Percentiles rank a stretch among this genome's conserved stretches.
Evolutionary conservation across 92 coral and sea anemone genomes (phyloP).

Genomic region (Porites lobata): DNA sequence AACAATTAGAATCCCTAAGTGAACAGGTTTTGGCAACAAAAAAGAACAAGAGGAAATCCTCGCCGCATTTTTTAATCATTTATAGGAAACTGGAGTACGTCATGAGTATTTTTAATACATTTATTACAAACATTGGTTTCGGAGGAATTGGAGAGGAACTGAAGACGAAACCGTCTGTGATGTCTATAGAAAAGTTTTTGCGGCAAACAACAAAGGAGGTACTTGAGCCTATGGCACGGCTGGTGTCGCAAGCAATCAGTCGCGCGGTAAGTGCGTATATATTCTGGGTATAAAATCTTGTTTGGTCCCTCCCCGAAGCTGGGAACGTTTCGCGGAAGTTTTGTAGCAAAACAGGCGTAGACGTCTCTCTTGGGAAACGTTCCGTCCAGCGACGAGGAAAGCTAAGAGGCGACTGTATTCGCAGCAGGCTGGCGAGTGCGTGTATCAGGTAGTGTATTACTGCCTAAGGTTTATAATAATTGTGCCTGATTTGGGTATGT

Average conservation of each 20-base stretch:
- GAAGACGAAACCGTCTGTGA: constrained; percentile 45
- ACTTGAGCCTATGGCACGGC: constrained; percentile 35
- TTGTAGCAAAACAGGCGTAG: no score
- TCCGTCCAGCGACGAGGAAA: no score
- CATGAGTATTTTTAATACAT: constrained; percentile 52
- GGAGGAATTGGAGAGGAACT: constrained; percentile 80
- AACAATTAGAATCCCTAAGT: neutral
- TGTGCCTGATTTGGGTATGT: no score
- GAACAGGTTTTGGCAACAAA: constrained; percentile 15
- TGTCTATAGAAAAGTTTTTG: constrained; percentile 38
- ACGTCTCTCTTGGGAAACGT: no score
- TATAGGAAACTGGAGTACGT: constrained; percentile 53
- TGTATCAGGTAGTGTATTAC: no score
- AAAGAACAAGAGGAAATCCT: neutral
- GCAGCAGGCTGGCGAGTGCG: no score
- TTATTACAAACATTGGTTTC: constrained; percentile 70
- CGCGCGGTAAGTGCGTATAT: constrained; percentile 16
- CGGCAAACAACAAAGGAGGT: constrained; percentile 29
- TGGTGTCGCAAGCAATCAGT: neutral
- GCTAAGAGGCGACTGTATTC: no score
- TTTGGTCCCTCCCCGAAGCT: no score
- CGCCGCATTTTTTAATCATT: neutral
- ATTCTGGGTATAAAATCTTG: no score
- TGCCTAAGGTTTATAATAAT: no score
- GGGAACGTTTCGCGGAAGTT: no score